A percentile compares a stretch with the other conserved stretches of the same genome.
Evolutionary conservation across 2,113 vertebrate genomes (phyloP).

Genomic region (Delphinapterus leucas): DNA sequence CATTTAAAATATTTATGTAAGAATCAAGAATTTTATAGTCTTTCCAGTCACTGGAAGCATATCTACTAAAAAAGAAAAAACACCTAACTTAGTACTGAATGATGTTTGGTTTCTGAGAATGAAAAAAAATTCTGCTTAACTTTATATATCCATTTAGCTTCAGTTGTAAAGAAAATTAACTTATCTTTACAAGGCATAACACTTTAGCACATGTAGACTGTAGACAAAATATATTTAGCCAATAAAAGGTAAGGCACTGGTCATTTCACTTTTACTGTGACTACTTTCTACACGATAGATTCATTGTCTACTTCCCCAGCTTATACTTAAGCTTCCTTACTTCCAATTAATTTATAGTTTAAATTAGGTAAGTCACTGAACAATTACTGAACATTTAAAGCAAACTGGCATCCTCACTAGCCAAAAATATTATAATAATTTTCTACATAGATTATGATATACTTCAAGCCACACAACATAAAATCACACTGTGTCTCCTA

Average conservation of each 20-base stretch:
- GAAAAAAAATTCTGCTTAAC: background rate
- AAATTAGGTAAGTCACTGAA: background rate
- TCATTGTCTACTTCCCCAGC: background rate
- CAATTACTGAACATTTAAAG: background rate
- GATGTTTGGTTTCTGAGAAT: background rate
- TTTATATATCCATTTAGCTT: background rate
- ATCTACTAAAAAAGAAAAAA: background rate
- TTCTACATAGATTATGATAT: background rate
- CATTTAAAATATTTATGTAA: background rate
- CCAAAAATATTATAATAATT: background rate
- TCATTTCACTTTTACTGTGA: constrained; percentile 14
- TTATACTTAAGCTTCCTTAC: background rate
- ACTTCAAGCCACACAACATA: background rate
- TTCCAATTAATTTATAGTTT: background rate
- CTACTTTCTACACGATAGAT: background rate
- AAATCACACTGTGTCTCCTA: background rate
- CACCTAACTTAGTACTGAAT: background rate
- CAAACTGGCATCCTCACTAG: background rate
- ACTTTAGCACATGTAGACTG: background rate
- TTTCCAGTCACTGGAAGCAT: background rate
- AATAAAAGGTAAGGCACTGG: background rate
- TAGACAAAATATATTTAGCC: background rate
- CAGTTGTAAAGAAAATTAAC: background rate
- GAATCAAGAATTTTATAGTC: background rate
- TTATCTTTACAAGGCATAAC: background rate